These are phyloP conservation scores for Neoniphon sammara DNA, from an alignment of 2,797 vertebrate species.

Conservation along the genomic window DNA sequence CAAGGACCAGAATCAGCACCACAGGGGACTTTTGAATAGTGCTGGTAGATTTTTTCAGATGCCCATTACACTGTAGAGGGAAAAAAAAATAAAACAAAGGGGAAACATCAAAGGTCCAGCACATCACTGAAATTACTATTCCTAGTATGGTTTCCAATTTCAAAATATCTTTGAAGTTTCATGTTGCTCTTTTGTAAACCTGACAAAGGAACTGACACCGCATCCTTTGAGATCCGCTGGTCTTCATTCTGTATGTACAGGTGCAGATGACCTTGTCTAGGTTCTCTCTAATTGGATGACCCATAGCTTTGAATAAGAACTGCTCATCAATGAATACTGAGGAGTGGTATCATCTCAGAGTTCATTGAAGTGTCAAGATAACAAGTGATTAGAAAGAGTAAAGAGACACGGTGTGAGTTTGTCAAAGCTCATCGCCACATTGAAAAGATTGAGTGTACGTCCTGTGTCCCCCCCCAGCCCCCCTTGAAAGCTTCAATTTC, in stretches of 20 bases:
- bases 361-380: conserved; percentile 75
- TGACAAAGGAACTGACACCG: conserved; percentile 70
- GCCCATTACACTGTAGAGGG: conserved; percentile 70
- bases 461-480: no score
- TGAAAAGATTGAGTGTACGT: conserved; percentile 17
- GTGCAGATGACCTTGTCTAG: conserved; percentile 74
- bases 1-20: conserved; percentile 49
- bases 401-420: conserved; percentile 45
- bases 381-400: conserved; percentile 64
- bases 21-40: conserved; percentile 53
- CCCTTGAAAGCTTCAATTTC: conserved; percentile 15
- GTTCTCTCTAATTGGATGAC: conserved; percentile 75
- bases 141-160: conserved; percentile 71
- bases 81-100: conserved; percentile 61
- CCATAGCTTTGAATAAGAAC: conserved; percentile 68
- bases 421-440: conserved; percentile 29
- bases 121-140: conserved; percentile 74
- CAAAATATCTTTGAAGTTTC: conserved; percentile 83
- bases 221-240: conserved; percentile 52
- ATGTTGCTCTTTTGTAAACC: conserved; percentile 76
- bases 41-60: conserved; percentile 57
- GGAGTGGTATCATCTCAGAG: conserved; percentile 55
- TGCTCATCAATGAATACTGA: conserved; percentile 61
- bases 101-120: conserved; percentile 79
- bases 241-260: conserved; percentile 73